phyloP scores from a whole-genome alignment of 2,888 invertebrate genomes.

The Eupithecia abbreviata region DNA sequence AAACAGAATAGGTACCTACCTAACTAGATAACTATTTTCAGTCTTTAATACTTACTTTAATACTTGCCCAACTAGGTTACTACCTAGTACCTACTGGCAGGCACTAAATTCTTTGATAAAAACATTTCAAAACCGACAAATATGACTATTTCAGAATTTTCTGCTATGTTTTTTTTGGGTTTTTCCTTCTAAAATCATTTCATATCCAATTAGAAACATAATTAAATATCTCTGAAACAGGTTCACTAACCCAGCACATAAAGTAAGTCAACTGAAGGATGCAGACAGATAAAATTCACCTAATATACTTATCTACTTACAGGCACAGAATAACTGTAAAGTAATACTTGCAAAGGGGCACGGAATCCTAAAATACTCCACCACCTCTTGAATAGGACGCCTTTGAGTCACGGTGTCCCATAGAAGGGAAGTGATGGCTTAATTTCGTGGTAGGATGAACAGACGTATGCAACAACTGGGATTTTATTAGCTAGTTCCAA shows the following conservation, averaged over 20 bases:
- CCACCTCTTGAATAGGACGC: slow-evolving; percentile 10
- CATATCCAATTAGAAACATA: background rate
- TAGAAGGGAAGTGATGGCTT: slow-evolving; percentile 47
- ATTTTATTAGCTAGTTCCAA: slow-evolving; percentile 45
- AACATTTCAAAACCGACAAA: background rate
- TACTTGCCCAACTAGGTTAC: too few relatives aligned
- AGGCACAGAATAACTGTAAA: too few relatives aligned
- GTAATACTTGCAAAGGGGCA: background rate
- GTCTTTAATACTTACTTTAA: too few relatives aligned
- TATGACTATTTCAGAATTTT: background rate
- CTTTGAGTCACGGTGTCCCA: slow-evolving; percentile 19
- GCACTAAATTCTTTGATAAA: background rate
- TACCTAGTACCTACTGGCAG: too few relatives aligned
- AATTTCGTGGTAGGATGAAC: slow-evolving; percentile 55
- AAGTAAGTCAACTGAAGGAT: background rate
- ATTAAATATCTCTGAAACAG: background rate
- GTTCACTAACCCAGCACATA: background rate
- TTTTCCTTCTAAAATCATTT: background rate
- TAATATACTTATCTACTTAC: background rate
- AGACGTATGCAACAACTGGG: slow-evolving; percentile 43
- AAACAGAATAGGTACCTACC: background rate
- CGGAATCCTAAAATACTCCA: slow-evolving; percentile 5
- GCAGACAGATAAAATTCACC: background rate
- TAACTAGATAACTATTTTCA: background rate
- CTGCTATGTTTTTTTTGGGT: background rate